These are phyloP conservation scores for Pangasius krempfi DNA, from an alignment of 2,797 vertebrate genomes.

Conservation along the genomic window DNA sequence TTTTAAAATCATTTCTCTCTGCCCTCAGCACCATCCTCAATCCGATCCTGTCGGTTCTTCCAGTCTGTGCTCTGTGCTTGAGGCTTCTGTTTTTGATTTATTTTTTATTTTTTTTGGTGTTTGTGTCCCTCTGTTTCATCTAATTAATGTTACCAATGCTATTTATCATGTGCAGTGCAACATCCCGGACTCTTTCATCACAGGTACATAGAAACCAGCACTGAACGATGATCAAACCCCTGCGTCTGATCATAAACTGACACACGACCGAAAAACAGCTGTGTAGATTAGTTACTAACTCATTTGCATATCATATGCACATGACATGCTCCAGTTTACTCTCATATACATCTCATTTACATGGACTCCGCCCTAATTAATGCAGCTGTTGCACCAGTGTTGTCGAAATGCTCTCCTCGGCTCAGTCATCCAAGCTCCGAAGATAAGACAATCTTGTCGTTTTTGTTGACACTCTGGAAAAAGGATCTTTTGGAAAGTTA, in stretches of 20 bases:
- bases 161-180: not conserved
- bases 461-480: not conserved
- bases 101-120: not conserved
- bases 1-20: not conserved
- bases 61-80: not conserved
- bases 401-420: not conserved
- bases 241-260: not conserved
- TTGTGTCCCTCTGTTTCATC: too few species aligned
- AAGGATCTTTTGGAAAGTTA: not conserved
- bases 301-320: not conserved
- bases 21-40: not conserved
- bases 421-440: not conserved
- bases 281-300: not conserved
- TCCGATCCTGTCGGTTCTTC: not conserved
- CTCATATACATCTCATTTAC: not conserved
- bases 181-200: not conserved
- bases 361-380: not conserved
- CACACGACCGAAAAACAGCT: not conserved
- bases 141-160: not conserved
- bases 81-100: not conserved
- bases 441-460: not conserved
- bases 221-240: not conserved
- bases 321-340: not conserved
- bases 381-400: not conserved
- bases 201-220: not conserved